A percentile compares a stretch with the other conserved stretches of the same genome.
Evolutionary conservation across 2,888 invertebrate genomes (phyloP).

Genomic region (Eristalinus aeneus): DNA sequence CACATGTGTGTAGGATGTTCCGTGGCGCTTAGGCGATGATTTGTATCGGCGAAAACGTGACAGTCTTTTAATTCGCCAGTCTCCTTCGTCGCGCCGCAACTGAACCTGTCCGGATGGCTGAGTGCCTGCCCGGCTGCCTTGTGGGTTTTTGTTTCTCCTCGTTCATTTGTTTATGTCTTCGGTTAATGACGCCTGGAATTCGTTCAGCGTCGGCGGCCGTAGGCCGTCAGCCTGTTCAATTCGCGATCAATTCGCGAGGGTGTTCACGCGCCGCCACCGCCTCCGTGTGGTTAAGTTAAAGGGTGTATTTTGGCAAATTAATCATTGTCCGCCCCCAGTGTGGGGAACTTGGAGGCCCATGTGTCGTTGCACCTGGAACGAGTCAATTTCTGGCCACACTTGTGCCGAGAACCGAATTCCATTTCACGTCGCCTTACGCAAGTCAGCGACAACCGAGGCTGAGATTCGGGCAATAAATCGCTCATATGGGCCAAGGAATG

Average conservation of each 20-base stretch:
- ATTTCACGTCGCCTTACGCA: neutral
- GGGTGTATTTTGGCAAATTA: conserved; percentile 19
- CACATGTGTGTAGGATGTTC: conserved; percentile 61
- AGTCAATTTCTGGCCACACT: neutral
- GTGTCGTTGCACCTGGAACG: neutral
- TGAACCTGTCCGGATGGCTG: conserved; percentile 60
- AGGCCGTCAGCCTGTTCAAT: conserved; percentile 6
- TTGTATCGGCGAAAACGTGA: conserved; percentile 68
- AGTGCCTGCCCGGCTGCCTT: conserved; percentile 32
- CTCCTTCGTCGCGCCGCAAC: conserved; percentile 11
- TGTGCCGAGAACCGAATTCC: neutral
- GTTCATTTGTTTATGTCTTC: conserved; percentile 57
- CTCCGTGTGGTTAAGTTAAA: neutral
- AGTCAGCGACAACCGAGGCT: neutral
- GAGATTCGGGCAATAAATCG: neutral
- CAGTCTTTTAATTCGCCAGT: conserved; percentile 66
- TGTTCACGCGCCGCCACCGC: neutral
- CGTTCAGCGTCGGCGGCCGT: conserved; percentile 9
- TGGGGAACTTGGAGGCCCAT: neutral
- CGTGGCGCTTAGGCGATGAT: conserved; percentile 70
- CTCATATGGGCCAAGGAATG: neutral
- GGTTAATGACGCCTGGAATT: conserved; percentile 58
- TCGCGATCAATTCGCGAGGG: neutral
- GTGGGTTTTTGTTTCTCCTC: conserved; percentile 57
- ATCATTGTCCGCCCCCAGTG: conserved; percentile 41